Conservation (phyloP, 2,797 vertebrate genomes). For the Coranthus polyacanthus region DNA sequence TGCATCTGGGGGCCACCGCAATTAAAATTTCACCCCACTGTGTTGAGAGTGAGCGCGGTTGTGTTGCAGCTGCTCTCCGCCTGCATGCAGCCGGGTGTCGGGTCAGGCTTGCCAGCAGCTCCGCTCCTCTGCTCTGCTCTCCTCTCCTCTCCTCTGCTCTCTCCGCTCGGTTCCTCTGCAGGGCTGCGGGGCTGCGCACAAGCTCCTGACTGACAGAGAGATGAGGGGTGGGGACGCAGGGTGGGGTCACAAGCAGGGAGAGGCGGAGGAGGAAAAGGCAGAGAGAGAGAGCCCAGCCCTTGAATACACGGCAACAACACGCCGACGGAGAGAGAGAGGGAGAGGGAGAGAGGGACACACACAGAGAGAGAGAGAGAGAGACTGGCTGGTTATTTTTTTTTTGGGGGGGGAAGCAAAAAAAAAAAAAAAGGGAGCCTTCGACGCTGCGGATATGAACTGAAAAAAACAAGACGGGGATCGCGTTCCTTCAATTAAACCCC, state of each 20-base stretch:
- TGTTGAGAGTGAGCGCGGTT: background rate
- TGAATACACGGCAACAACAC: conserved; percentile 86
- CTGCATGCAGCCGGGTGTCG: conserved; percentile 31
- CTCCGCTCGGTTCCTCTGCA: conserved; percentile 58
- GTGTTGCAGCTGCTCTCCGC: conserved; percentile 15
- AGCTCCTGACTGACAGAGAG: conserved; percentile 77
- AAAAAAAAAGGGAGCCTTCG: conserved; percentile 72
- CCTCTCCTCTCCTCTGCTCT: background rate
- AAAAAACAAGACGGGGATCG: conserved; percentile 65
- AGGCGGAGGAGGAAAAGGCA: conserved; percentile 89
- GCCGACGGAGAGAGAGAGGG: conserved; percentile 64
- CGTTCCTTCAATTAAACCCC: conserved; percentile 39
- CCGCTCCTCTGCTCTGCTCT: background rate
- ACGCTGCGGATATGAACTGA: conserved; percentile 84
- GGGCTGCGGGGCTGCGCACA: conserved; percentile 66
- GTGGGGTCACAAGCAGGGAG: conserved; percentile 92
- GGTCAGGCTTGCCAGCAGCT: conserved; percentile 34
- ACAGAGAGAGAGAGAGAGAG: conserved; percentile 50
- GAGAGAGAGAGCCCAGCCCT: conserved; percentile 88
- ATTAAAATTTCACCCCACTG: background rate
- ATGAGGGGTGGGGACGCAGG: conserved; percentile 94
- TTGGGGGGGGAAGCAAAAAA: conserved; percentile 51
- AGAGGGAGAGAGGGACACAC: conserved; percentile 43
- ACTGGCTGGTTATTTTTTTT: conserved; percentile 48
- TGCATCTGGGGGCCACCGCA: conserved; percentile 10